phyloP scores from a whole-genome alignment of 1,140 invertebrate species.

The Drosophila repletoides region DNA sequence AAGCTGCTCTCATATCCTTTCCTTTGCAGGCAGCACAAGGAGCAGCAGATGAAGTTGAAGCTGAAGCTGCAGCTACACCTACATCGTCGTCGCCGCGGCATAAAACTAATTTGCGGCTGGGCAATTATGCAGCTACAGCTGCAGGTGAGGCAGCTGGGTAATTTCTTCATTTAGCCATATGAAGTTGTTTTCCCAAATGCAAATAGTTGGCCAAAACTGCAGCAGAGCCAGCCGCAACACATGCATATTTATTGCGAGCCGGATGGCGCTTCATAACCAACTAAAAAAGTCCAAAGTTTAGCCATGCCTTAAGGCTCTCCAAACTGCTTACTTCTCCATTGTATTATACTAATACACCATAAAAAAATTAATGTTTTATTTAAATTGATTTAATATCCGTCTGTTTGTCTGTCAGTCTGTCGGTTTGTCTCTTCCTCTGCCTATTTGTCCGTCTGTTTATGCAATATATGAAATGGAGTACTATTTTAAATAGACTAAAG shows the following conservation, averaged over 20 bases:
- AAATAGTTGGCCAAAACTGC: slow-evolving; percentile 36
- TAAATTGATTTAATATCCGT: too few species aligned
- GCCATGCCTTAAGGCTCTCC: too few species aligned
- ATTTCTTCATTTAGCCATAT: slow-evolving; percentile 53
- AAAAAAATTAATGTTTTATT: too few species aligned
- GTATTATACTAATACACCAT: too few species aligned
- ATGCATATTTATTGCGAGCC: slow-evolving; percentile 9
- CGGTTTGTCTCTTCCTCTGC: too few species aligned
- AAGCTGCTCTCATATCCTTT: neutral
- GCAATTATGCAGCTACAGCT: slow-evolving; percentile 40
- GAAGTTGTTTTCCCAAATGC: slow-evolving; percentile 33
- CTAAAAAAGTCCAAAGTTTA: too few species aligned
- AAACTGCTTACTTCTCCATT: neutral
- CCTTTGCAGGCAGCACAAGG: neutral
- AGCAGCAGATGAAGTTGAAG: slow-evolving; percentile 11
- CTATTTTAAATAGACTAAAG: too few species aligned
- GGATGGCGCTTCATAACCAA: neutral
- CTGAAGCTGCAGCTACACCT: too few species aligned
- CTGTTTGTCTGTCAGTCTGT: too few species aligned
- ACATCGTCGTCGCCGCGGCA: slow-evolving; percentile 4
- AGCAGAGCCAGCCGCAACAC: neutral
- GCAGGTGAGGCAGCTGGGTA: slow-evolving; percentile 12
- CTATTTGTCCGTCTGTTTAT: too few species aligned
- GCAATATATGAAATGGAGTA: too few species aligned
- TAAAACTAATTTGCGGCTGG: slow-evolving; percentile 52